Evolutionary conservation across 1,140 invertebrate genomes (phyloP).

Genomic region (Heliconius hermathena): DNA sequence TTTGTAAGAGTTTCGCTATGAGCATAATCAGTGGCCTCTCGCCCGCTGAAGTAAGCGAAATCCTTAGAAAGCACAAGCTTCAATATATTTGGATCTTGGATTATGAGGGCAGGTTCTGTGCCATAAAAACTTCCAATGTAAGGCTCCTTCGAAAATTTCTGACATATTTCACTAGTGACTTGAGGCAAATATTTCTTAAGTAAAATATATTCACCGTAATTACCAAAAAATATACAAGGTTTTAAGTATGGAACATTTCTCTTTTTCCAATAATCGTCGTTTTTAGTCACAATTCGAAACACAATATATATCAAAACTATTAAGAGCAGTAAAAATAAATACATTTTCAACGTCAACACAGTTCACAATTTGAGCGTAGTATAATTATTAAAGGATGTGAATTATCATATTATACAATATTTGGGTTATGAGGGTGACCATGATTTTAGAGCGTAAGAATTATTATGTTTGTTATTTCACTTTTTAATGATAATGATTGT

Average conservation of each 20-base stretch:
- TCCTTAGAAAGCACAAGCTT: conserved; percentile 41
- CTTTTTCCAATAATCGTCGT: conserved; percentile 47
- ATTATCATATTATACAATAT: background rate
- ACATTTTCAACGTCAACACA: conserved; percentile 9
- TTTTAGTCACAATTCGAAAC: conserved; percentile 17
- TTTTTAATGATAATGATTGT: too few species aligned
- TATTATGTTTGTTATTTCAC: too few species aligned
- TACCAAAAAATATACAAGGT: conserved; percentile 41
- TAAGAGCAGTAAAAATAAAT: background rate
- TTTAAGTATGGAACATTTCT: conserved; percentile 41
- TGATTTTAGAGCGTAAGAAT: too few species aligned
- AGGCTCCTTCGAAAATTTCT: conserved; percentile 40
- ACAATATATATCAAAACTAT: background rate
- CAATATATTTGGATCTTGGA: conserved; percentile 44
- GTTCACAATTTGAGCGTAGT: background rate
- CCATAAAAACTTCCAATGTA: conserved; percentile 44
- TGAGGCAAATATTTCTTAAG: conserved; percentile 31
- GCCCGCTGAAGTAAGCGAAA: conserved; percentile 44
- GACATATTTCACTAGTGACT: conserved; percentile 37
- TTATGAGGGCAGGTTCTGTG: conserved; percentile 43
- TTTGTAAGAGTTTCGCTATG: conserved; percentile 37
- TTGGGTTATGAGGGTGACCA: background rate
- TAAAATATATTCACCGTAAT: conserved; percentile 42
- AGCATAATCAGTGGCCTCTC: conserved; percentile 40
- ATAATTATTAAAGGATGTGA: background rate